Base-by-base conservation (phyloP, 2,888 invertebrate species). In the Drosophila prolongata region DNA sequence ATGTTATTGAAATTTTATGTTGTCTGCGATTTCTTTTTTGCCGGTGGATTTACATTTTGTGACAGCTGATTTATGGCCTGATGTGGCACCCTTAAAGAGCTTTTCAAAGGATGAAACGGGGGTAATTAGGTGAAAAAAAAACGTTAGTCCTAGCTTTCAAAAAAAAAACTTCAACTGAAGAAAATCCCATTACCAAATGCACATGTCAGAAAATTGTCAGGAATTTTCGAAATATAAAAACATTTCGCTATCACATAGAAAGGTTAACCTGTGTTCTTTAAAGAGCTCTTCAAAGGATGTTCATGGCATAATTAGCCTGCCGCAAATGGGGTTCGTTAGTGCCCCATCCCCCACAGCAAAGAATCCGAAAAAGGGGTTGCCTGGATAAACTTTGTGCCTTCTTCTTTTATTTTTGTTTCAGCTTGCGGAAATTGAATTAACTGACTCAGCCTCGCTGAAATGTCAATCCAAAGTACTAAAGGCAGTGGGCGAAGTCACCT, bases 361-460 rank as follows among this genome's bases (percentile, higher is more conserved):
- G 42, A 37, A 37, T 27, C 35, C 13, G 14, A 6, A 38, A 59
- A 87, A 86, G 83, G 85, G 88, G 89, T 89, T 78, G 79, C 56
- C 75, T 78, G 70, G 80, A 77, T 88, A 78, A 88, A 88, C 85
- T 87, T 90, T 76, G 76, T 75, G 37, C 42, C 50, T 46, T 42
- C 73, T 82, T 83, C 65, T 76, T 89, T 79, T 89, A 82, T 90
- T 90, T 86, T 87, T 81, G 80, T 83, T 86, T 88, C 78, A 79
- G 87, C 77, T 84, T 43, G 66, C 75, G 66, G 72, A 77, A 90
- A 89, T 89, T 90, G 84, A 90, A 90, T 89, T 90, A 90, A 73
- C 89, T 77, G 78, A 70, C 72, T 73, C 19, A 16, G 76, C 67
- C 56, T 66, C 67, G 47, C 74, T 62, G 78, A 82, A 72, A 88